phyloP scores from a whole-genome alignment of 2,888 invertebrate genomes.

The Aphidius colemani region DNA sequence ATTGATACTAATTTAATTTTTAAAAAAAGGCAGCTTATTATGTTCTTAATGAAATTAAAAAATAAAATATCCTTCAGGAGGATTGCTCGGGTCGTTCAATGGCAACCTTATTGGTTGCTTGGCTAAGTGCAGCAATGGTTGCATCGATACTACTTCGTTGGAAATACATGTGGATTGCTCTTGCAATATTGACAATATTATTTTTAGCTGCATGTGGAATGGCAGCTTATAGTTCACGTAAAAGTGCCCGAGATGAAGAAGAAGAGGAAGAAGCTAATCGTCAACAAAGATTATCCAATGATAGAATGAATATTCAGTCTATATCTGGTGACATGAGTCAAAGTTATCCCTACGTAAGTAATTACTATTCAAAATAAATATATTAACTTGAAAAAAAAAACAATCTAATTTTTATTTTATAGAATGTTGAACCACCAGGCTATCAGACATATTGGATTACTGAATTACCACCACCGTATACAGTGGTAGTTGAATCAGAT shows the following conservation, averaged over 20 bases:
- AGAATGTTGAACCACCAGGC: constrained; percentile 40
- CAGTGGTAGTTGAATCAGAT: constrained; percentile 35
- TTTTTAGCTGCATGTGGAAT: constrained; percentile 46
- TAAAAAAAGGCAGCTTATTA: not conserved
- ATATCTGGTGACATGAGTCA: constrained; percentile 37
- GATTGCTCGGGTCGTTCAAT: constrained; percentile 46
- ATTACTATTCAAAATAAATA: constrained; percentile 4
- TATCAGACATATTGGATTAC: constrained; percentile 43
- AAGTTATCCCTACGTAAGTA: constrained; percentile 35
- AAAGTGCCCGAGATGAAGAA: constrained; percentile 31
- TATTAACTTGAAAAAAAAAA: no score
- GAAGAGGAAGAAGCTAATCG: constrained; percentile 24
- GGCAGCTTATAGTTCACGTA: constrained; percentile 40
- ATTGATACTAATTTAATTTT: no score
- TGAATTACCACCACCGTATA: constrained; percentile 46
- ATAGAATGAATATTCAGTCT: constrained; percentile 38
- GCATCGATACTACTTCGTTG: constrained; percentile 45
- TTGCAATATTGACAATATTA: constrained; percentile 44
- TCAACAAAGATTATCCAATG: constrained; percentile 20
- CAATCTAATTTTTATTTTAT: not conserved
- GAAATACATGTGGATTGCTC: constrained; percentile 50
- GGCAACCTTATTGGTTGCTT: constrained; percentile 44
- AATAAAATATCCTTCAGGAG: constrained; percentile 36
- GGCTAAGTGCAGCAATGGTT: constrained; percentile 47
- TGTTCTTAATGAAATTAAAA: not conserved